Evolutionary conservation across 2,113 vertebrate species (phyloP), one percentile per base, ranked within the genome.

Genomic region (Drymodes brunneopygia): DNA sequence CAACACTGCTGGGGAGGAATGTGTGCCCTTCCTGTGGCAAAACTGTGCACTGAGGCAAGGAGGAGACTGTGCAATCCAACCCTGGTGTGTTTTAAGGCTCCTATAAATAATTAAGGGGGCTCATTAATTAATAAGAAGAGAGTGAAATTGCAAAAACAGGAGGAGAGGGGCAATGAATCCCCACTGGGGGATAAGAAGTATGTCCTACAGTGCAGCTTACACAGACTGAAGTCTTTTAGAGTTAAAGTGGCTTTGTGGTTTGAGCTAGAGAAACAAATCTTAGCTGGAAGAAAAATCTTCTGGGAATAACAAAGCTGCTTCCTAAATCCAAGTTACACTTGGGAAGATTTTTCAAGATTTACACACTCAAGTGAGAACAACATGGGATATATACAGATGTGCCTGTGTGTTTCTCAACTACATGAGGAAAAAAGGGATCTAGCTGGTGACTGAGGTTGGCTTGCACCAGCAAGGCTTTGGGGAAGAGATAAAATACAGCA

Each of bases 231-330:
- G 93, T 96, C 78, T 96, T 91, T 96, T 54, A 94, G 65, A 84
- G 82, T 86, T 85, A 77, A 95, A 90, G 77, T 83, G 87, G 80
- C 90, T 95, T 92, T 89, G 90, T 94, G 93, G 93, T 94, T 97
- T 95, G 86, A 92, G 81, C 66, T 93, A 31, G 56, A 94, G 94
- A 96, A 97, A 95, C 95, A 97, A 96, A 96, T 92, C 91, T 94
- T 87, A 82, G 66, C 80, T 94, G 60, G 44, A 94, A 88, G 71
- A 51, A 96, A 95, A 92, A 45, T 66, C 96, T 80, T 48, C 58
- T 38, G 92, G 94, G 94, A 95, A 90, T 91, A 94, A 58, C 45
- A 94, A 87, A 95, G 80, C 70, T 90, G n/a, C 85, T 94, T 96
- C 86, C 87, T 81, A 96, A 97, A 96, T 40, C 91, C 85, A 48